Conservation (phyloP, 2,113 vertebrate species). For the Hucho hucho region DNA sequence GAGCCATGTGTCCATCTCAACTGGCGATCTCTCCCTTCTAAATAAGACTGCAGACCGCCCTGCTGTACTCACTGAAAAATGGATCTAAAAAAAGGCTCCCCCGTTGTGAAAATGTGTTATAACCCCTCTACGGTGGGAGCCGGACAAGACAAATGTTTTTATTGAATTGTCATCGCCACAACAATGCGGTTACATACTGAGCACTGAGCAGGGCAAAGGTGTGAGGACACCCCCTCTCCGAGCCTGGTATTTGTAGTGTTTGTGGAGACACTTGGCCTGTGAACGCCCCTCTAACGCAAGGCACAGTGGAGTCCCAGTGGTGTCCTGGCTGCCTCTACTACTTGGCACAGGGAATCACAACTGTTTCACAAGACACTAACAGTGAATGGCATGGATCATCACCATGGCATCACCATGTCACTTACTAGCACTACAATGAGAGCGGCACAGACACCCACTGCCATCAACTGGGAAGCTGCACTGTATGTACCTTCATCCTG, state of each 20-base stretch:
- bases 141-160: constrained; percentile 56
- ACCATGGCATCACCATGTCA: constrained; percentile 3
- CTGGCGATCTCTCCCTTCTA: constrained; percentile 79
- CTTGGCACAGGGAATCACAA: background rate
- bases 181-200: constrained; percentile 76
- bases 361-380: background rate
- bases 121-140: constrained; percentile 59
- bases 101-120: constrained; percentile 85
- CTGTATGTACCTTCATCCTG: too few species aligned
- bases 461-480: too few species aligned
- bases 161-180: constrained; percentile 79
- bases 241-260: constrained; percentile 1
- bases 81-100: constrained; percentile 75
- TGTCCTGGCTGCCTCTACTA: background rate
- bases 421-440: too few species aligned
- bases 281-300: constrained; percentile 1
- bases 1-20: constrained; percentile 86
- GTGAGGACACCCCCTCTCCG: background rate
- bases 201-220: background rate
- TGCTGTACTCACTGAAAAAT: background rate
- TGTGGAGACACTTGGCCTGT: constrained; percentile 4
- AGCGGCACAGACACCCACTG: too few species aligned
- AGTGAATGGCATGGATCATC: constrained; percentile 2
- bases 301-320: background rate
- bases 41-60: background rate